Base-by-base conservation (phyloP, 2,797 vertebrate genomes). In the Lagocephalus sceleratus region DNA sequence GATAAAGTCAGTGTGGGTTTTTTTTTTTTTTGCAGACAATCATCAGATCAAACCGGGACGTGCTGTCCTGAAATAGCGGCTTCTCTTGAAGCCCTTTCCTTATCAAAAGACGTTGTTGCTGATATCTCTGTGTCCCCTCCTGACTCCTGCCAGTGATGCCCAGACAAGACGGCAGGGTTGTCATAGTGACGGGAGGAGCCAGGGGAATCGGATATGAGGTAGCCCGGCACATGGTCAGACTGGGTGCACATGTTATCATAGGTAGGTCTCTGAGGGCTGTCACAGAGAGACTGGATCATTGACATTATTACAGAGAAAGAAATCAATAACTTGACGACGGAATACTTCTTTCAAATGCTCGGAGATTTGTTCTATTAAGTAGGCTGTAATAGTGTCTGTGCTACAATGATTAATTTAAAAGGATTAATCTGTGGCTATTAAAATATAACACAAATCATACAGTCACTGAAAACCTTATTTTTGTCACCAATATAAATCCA, bases 151-250 rank as follows among this genome's bases (percentile, higher is more conserved):
- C 73, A 97, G 95, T 63, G 87, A 92, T 94, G 76, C 84, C 91
- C 68, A 83, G 72, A 75, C 93, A 94, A 82, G 88, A 92, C 72
- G 93, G 89, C 76, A 94, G 89, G 66, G 92, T 96, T 88, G 94
- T 93, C 79, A 87, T 97, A 82, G 93, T 98, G 86, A 97, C 94
- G 51, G 93, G 94, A 82, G 94, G 94, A 69, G 65, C 89, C 64
- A 91, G 81, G 66, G 95, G 94, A 78, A 95, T 97, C 56, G 94
- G 94, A 68, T 94, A 86, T 75, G 85, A 93, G 76, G 92, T 92
- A 11, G 90, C 76, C 64, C 90, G 78, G 82, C 87, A 88, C 61
- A 90, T 96, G 91, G 87, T 90, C 59, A 85, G 79, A 57, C 92
- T 96, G 49, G 94, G 94, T 75, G 92, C 91, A 75, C 92, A 86